Base-by-base conservation (phyloP, 2,797 vertebrate species). In the Amblyraja radiata region DNA sequence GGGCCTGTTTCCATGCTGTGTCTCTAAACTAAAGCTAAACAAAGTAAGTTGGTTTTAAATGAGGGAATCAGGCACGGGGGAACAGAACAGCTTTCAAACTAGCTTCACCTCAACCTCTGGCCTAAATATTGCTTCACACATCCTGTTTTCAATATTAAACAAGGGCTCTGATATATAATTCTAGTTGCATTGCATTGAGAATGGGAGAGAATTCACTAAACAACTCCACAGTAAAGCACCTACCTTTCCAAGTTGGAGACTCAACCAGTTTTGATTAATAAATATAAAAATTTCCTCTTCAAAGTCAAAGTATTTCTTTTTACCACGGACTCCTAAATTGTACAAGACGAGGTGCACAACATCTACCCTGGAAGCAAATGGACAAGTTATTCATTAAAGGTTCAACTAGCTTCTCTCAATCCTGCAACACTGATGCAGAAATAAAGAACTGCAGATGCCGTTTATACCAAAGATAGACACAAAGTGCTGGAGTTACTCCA, bases 261-360 rank as follows among this genome's bases (percentile, higher is more conserved):
- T 97, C 1, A 98, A 97, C 98, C 98, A 99, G 96, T 98, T 97
- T 36, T 96, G 96, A 68, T 97, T 97, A 93, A 98, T 97, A 0
- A 99, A 99, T 94, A 96, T 95, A 81, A 99, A 95, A 93, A 99
- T 99, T 96, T 99, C 98, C 58, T 90, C 74, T 77, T 99, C 98
- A 0, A 99, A 97, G 94, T 99, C 97, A 2, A 99, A 99, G 95
- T 99, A 99, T 90, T 99, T 99, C 96, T 99, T 99, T 96, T 99
- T 99, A 96, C 98, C 98, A 95, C 98, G 97, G 23, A 99, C 97
- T 0, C 98, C 98, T 95, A 99, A 96, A 95, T 99, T 99, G 95
- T 99, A 99, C 63, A 99, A 97, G 10, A 97, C 98, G 9, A 99
- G 96, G 93, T 99, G 98, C 28, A 99, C 98, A 9, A 98, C 95